These are phyloP conservation scores for Deilephila elpenor DNA, from an alignment of 2,888 invertebrate species.

Conservation along the genomic window DNA sequence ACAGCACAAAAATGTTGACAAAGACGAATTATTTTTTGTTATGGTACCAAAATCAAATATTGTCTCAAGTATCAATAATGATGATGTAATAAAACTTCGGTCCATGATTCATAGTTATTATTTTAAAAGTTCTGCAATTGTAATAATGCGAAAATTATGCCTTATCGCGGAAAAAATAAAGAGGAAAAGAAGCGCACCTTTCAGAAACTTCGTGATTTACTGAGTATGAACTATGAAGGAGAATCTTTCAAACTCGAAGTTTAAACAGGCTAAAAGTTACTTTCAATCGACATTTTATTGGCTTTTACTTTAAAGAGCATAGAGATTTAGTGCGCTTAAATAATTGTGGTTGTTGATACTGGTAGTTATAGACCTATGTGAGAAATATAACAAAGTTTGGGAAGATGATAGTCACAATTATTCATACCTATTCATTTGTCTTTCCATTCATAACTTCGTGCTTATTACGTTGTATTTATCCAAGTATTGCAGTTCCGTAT, in stretches of 20 bases:
- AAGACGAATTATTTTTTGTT: too few species aligned
- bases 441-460: background rate
- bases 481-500: conserved; percentile 48
- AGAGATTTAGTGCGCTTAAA: conserved; percentile 9
- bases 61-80: background rate
- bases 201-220: background rate
- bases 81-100: background rate
- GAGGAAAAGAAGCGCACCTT: background rate
- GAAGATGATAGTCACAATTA: background rate
- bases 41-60: background rate
- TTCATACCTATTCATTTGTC: background rate
- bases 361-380: background rate
- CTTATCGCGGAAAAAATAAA: background rate
- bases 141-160: background rate
- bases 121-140: background rate
- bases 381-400: too few species aligned
- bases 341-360: background rate
- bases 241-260: background rate
- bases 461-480: conserved; percentile 50
- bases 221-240: background rate
- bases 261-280: conserved; percentile 6
- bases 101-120: background rate
- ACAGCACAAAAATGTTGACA: too few species aligned
- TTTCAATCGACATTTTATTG: conserved; percentile 6
- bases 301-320: background rate